Evolutionary conservation across 2,888 invertebrate species (phyloP), one percentile per base, ranked within the genome.

Genomic region (Hydraecia micacea): DNA sequence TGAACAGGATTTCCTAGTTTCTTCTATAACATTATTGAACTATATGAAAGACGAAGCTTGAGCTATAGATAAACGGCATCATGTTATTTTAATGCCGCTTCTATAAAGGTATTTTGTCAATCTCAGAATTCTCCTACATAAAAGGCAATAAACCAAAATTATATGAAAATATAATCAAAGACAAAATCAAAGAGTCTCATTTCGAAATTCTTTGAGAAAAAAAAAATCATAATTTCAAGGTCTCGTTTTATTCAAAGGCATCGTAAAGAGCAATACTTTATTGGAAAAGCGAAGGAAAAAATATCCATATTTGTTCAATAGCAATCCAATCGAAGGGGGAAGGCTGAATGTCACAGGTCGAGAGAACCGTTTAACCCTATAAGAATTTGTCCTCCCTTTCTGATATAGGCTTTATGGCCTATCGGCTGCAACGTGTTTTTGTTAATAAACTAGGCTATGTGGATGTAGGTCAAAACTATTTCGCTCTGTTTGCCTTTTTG

Each of bases 221-320:
- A 83, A 79, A 82, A 71, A 79, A 74, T 86, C 46, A 83, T 88
- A 85, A 88, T 88, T 88, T 88, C 80, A 81, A 88, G 81, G 81
- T 83, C 71, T 85, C 80, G 83, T 87, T 87, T 83, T 81, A 63
- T 82, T 81, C 72, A 63, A 62, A 85, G 76, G 72, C 46, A 71
- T 84, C 77, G 75, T 84, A 83, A 86, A 82, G 81, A 84, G 80
- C 81, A 86, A 84, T 81, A 85, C 76, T 85, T 85, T 86, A 84
- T 81, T 85, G 76, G 80, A 82, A 79, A 82, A 60, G 63, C 68
- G 67, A 75, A 80, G 62, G 77, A 46, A 73, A 86, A 86, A 81
- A 85, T 86, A 87, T 87, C 82, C 77, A 83, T 86, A 87, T 88
- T 88, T 87, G 79, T 83, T 85, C 83, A 85, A 84, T 82, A 83